phyloP scores from a whole-genome alignment of 2,888 invertebrate genomes.

The Tiliacea aurago region DNA sequence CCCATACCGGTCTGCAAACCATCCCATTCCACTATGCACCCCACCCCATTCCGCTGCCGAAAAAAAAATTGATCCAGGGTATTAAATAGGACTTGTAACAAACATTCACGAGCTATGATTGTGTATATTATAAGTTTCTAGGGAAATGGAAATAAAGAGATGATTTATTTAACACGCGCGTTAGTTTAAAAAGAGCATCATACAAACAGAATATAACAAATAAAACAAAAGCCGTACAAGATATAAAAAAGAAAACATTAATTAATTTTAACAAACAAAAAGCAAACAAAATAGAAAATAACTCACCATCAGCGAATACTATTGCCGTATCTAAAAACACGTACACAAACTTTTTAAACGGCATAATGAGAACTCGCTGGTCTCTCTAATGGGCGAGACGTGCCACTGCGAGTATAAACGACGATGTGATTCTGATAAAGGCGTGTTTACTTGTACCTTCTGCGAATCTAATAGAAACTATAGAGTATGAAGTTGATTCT shows the following conservation, averaged over 20 bases:
- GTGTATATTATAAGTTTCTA: background rate
- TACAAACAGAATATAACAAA: background rate
- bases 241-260: background rate
- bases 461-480: slow-evolving; percentile 23
- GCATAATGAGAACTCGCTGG: slow-evolving; percentile 45
- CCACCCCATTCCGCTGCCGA: no score
- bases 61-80: background rate
- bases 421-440: slow-evolving; percentile 48
- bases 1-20: background rate
- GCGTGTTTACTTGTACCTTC: slow-evolving; percentile 45
- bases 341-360: slow-evolving; percentile 51
- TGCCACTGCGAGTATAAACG: slow-evolving; percentile 27
- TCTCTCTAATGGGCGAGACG: slow-evolving; percentile 52
- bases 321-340: slow-evolving; percentile 39
- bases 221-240: background rate
- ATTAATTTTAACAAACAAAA: slow-evolving; percentile 14
- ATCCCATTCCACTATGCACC: background rate
- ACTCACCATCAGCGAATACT: slow-evolving; percentile 18
- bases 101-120: background rate
- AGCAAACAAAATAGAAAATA: slow-evolving; percentile 16
- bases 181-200: background rate
- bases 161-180: background rate
- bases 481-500: background rate
- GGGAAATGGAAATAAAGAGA: background rate
- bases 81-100: background rate